A percentile compares a stretch with the other conserved stretches of the same genome.
These are phyloP conservation scores for Alviniconcha marisindica DNA, from an alignment of 1,140 invertebrate genomes.

Conservation along the genomic window DNA sequence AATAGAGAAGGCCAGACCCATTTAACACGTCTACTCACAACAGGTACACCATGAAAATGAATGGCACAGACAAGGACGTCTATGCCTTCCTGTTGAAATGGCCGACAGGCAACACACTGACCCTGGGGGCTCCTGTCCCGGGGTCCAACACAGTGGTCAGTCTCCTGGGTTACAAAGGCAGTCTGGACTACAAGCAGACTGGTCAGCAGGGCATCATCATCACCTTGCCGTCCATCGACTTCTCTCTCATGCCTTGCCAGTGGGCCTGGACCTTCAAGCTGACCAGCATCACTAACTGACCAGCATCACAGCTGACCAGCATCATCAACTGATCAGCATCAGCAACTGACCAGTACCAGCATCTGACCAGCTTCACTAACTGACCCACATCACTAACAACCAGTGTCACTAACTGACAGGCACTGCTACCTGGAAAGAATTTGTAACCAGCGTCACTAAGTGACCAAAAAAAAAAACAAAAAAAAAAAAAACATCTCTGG, in stretches of 20 bases:
- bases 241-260: slow-evolving; percentile 61
- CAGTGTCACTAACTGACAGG: too few relatives aligned
- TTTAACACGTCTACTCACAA: too few relatives aligned
- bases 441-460: too few relatives aligned
- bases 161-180: slow-evolving; percentile 57
- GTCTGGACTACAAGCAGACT: slow-evolving; percentile 50
- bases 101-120: slow-evolving; percentile 50
- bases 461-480: too few relatives aligned
- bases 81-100: slow-evolving; percentile 60
- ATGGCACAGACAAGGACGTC: slow-evolving; percentile 36
- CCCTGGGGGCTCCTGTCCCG: slow-evolving; percentile 54
- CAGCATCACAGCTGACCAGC: too few relatives aligned
- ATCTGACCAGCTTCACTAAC: too few relatives aligned
- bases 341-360: too few relatives aligned
- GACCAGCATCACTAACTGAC: slow-evolving; percentile 41
- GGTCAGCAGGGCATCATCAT: slow-evolving; percentile 52
- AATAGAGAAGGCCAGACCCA: too few relatives aligned
- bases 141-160: slow-evolving; percentile 53
- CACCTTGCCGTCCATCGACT: slow-evolving; percentile 54
- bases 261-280: slow-evolving; percentile 66
- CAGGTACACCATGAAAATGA: slow-evolving; percentile 66
- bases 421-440: too few relatives aligned
- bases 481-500: too few relatives aligned
- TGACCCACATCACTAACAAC: too few relatives aligned
- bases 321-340: too few relatives aligned